phyloP scores from a whole-genome alignment of 2,797 vertebrate species.

The Bradypodion pumilum region DNA sequence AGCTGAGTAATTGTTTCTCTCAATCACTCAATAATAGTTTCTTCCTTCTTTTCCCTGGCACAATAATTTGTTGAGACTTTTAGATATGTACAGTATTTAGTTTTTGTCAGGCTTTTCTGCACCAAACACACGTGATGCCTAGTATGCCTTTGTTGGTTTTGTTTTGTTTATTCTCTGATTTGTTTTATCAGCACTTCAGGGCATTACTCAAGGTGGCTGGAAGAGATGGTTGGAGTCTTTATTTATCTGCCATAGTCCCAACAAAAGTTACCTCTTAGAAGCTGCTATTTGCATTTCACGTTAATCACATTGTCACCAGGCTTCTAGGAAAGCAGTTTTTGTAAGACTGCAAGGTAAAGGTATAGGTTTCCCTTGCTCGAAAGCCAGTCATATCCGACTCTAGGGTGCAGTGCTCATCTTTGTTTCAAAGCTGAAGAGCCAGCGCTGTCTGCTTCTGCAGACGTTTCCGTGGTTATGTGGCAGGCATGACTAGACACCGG shows the following conservation, averaged over 20 bases:
- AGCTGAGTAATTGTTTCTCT: background rate
- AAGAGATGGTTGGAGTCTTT: too few species aligned
- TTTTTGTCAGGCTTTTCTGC: background rate
- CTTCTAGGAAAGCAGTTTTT: background rate
- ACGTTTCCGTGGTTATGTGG: too few species aligned
- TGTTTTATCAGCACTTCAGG: background rate
- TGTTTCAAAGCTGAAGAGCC: too few species aligned
- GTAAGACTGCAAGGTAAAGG: too few species aligned
- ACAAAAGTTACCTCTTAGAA: background rate
- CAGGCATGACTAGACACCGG: too few species aligned
- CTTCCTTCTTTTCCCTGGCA: background rate
- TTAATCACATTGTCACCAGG: background rate
- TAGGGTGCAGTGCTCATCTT: too few species aligned
- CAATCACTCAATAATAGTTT: background rate
- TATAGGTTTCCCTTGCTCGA: too few species aligned
- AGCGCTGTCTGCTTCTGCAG: too few species aligned
- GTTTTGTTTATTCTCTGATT: too few species aligned
- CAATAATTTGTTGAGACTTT: background rate
- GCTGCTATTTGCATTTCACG: background rate
- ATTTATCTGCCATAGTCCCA: background rate
- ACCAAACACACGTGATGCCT: background rate
- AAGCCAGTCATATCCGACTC: too few species aligned
- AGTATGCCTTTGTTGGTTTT: background rate
- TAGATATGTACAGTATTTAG: slow-evolving; percentile 1
- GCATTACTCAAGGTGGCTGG: background rate